Evolutionary conservation across 2,113 vertebrate species (phyloP), one percentile per base, ranked within the genome.

Genomic region (Pyxicephalus adspersus): DNA sequence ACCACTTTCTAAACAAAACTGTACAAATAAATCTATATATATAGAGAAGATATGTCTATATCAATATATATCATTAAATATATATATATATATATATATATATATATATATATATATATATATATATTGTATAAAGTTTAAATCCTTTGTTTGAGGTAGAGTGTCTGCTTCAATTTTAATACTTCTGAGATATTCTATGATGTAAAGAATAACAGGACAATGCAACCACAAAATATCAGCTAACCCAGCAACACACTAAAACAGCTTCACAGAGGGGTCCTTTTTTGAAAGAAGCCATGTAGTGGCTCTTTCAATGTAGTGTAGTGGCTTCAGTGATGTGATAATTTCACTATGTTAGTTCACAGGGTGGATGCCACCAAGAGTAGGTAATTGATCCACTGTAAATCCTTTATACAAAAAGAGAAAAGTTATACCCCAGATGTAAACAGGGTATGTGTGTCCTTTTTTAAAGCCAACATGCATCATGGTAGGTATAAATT

Each of bases 71-170:
- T 76, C 23, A 11, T 45, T 34, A 78, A 66, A 67, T n/a, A 79
- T 64, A 78, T 64, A 57, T 78, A 28, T 78, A 78, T 78, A 66
- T 78, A 76, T 76, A 76, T 18, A 76, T 58, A 76, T 45, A 64
- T 22, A 76, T 76, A 64, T 76, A 52, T 64, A 76, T 76, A 76
- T 76, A 76, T 58, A 76, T 76, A 23, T 64, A n/a, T 77, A 77
- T 77, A 77, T 65, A 77, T 61, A 76, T 58, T 77, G 75, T 77
- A 77, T n/a, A n/a, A n/a, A n/a, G n/a, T n/a, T n/a, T n/a, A 64
- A 78, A 68, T 79, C 64, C 64, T 66, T 60, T 57, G 64, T 68
- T 28, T 20, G 54, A 79, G 64, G 77, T 68, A 79, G 52, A n/a
- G 26, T n/a, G 50, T 26, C 64, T 45, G 64, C 64, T 66, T 52